Evolutionary conservation across 2,888 invertebrate species (phyloP), one percentile per base, ranked within the genome.

Genomic region (Hartigia nigra): DNA sequence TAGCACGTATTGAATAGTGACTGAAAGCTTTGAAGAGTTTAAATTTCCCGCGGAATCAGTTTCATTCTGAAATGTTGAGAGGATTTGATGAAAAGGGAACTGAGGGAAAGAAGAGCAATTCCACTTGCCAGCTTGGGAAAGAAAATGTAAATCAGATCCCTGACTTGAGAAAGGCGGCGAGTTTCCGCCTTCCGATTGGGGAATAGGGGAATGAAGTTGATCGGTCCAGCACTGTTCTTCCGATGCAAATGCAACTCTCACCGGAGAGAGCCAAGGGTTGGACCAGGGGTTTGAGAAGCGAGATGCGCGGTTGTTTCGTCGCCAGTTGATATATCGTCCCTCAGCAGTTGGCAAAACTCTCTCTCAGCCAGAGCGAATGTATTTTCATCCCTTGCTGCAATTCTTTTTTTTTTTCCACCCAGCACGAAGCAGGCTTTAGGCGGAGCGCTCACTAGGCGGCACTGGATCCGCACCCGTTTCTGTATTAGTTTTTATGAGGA

Each of bases 401-500:
- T 37, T 31, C 14, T 32, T 69, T 80, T 84, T 78, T 77, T 81
- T 81, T 81, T 79, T 78, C 78, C 34, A 74, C 80, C 77, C 77
- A 79, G 72, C 74, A 76, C 76, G 83, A 76, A 87, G 87, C 88
- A 87, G 88, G 90, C 86, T 89, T 89, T 89, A 87, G 88, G 86
- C 85, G 87, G 85, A 86, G 88, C 83, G 72, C 72, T 31, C 75
- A 75, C 84, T 81, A 81, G 80, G 39, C 36, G n/a, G 74, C 31
- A 77, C 75, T 72, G 76, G 74, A 72, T 74, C n/a, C 77, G 36
- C 83, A 82, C 76, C 81, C 83, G 85, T 82, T 83, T 82, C 87
- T 89, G 88, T 90, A 91, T 91, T 91, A 91, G 90, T 91, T 91
- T 91, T 91, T 91, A 91, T 88, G 91, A 90, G 90, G 88, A 89